phyloP scores from a whole-genome alignment of 2,113 vertebrate genomes.

The Podilymbus podiceps region DNA sequence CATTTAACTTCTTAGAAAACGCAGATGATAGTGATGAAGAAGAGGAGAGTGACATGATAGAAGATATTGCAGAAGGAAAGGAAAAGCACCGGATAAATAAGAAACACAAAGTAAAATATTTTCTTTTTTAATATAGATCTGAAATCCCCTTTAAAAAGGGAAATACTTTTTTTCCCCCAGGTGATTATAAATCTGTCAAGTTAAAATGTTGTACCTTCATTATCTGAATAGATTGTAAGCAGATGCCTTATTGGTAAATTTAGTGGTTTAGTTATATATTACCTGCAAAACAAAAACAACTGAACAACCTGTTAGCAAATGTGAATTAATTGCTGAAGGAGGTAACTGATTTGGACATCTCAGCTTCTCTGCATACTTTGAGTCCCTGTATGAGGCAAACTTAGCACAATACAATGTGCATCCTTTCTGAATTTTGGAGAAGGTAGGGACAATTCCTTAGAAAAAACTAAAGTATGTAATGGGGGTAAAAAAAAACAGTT shows the following conservation, averaged over 20 bases:
- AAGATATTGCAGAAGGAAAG: conserved; percentile 87
- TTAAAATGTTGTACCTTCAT: not conserved
- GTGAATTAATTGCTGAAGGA: not conserved
- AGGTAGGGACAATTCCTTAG: not conserved
- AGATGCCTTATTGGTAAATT: not conserved
- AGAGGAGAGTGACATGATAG: conserved; percentile 94
- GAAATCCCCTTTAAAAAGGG: not conserved
- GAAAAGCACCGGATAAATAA: conserved; percentile 89
- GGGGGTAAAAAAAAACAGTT: not conserved
- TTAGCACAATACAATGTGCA: not conserved
- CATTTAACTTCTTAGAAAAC: conserved; percentile 98
- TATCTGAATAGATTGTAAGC: not conserved
- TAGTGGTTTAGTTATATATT: not conserved
- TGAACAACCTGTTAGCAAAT: not conserved
- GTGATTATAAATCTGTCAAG: not conserved
- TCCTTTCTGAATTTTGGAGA: not conserved
- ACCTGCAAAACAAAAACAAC: not conserved
- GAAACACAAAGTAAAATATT: conserved; percentile 88
- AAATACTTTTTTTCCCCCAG: not conserved
- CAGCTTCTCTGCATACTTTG: not conserved
- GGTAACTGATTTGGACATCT: not conserved
- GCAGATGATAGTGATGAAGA: conserved; percentile 97
- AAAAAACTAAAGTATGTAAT: not conserved
- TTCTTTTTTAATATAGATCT: not conserved
- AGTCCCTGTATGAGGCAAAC: not conserved